Conservation (phyloP, 1,140 invertebrate genomes). For the Neoseiulus cucumeris region DNA sequence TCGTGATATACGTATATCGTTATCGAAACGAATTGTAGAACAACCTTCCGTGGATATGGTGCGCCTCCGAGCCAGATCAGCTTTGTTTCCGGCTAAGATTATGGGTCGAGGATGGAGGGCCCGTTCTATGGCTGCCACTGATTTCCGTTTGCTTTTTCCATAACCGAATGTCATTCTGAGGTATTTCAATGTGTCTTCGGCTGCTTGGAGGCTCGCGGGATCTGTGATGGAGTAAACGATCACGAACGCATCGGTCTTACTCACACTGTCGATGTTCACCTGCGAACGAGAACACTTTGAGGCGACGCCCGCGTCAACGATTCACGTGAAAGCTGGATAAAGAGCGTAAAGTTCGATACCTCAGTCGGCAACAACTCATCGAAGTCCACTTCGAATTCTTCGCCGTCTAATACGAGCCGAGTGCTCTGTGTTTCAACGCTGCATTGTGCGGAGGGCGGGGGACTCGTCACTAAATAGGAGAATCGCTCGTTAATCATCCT, state of each 20-base stretch:
- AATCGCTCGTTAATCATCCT: too few relatives aligned
- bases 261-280: constrained; percentile 33
- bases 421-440: neutral
- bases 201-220: neutral
- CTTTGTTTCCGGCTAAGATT: constrained; percentile 82
- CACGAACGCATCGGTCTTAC: constrained; percentile 58
- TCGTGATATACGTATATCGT: too few relatives aligned
- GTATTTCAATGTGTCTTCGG: constrained; percentile 1
- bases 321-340: constrained; percentile 22
- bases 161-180: neutral
- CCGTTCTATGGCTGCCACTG: constrained; percentile 30
- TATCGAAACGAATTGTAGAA: too few relatives aligned
- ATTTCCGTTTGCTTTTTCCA: neutral
- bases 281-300: constrained; percentile 3
- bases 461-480: neutral
- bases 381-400: constrained; percentile 69
- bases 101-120: constrained; percentile 48
- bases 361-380: constrained; percentile 29
- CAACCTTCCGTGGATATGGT: constrained; percentile 73
- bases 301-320: constrained; percentile 38
- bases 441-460: neutral
- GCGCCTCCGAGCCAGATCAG: constrained; percentile 72
- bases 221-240: constrained; percentile 60
- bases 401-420: constrained; percentile 54
- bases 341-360: neutral